These are phyloP conservation scores for crab-eating macaque (Macaca fascicularis) DNA, from an alignment of 2,113 vertebrate species.

Conservation along the genomic window DNA sequence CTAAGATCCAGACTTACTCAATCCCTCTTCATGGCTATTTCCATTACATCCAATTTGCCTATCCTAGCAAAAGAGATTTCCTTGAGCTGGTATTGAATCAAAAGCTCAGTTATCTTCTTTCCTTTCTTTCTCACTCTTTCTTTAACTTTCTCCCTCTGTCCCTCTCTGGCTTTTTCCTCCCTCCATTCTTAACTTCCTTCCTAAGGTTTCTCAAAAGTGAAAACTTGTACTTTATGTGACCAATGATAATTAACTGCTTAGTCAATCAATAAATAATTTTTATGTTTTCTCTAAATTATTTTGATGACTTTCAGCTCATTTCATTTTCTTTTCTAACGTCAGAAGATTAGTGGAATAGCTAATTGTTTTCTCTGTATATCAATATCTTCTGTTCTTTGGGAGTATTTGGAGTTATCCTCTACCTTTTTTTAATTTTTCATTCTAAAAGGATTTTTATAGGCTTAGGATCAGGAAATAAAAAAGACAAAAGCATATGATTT, in stretches of 20 bases:
- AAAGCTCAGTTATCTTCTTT: not conserved
- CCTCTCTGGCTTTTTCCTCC: not conserved
- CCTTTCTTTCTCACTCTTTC: not conserved
- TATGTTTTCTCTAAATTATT: constrained; percentile 34
- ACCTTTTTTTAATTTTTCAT: constrained; percentile 1
- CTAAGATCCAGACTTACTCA: not conserved
- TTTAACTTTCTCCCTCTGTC: not conserved
- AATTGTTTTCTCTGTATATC: not conserved
- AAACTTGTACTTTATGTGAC: not conserved
- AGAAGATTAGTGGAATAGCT: not conserved
- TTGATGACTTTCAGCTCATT: constrained; percentile 7
- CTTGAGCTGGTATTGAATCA: not conserved
- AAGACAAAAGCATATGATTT: not conserved
- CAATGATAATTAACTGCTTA: not conserved
- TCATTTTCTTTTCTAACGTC: not conserved
- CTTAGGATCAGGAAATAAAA: not conserved
- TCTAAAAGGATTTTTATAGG: not conserved
- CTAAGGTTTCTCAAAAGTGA: not conserved
- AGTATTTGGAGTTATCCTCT: not conserved
- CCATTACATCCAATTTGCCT: not conserved
- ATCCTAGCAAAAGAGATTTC: not conserved
- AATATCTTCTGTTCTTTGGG: not conserved
- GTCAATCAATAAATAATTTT: not conserved
- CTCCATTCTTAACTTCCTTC: not conserved
- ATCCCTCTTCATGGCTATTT: not conserved